These are phyloP conservation scores for Odocoileus virginianus DNA, from an alignment of 2,113 vertebrate genomes.

Conservation along the genomic window DNA sequence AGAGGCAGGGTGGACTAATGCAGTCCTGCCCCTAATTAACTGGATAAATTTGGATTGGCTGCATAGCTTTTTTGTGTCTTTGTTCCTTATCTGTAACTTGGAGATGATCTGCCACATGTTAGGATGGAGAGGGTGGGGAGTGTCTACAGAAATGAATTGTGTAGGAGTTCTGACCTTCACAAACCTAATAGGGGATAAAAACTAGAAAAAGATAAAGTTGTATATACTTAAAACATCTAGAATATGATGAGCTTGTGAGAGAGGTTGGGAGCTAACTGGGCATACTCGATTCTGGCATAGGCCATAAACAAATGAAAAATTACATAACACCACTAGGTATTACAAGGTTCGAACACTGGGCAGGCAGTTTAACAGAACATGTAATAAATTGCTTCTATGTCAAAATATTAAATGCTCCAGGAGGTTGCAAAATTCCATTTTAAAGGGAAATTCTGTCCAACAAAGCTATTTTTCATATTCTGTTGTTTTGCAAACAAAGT, in stretches of 20 bases:
- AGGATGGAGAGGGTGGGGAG: neutral
- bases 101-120: neutral
- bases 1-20: neutral
- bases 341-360: neutral
- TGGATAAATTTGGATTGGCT: neutral
- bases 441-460: neutral
- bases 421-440: neutral
- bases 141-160: neutral
- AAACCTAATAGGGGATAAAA: neutral
- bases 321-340: neutral
- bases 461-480: neutral
- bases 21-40: neutral
- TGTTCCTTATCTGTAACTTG: neutral
- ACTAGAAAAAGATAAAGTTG: neutral
- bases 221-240: neutral
- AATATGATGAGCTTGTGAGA: neutral
- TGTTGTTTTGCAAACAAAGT: neutral
- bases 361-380: neutral
- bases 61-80: neutral
- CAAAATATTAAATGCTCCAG: neutral
- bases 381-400: neutral
- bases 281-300: neutral
- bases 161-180: neutral
- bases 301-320: neutral
- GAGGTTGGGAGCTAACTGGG: neutral